A percentile compares a stretch with the other conserved stretches of the same genome.
phyloP scores from a whole-genome alignment of 2,797 vertebrate genomes.

The Melanotaenia boesemani region DNA sequence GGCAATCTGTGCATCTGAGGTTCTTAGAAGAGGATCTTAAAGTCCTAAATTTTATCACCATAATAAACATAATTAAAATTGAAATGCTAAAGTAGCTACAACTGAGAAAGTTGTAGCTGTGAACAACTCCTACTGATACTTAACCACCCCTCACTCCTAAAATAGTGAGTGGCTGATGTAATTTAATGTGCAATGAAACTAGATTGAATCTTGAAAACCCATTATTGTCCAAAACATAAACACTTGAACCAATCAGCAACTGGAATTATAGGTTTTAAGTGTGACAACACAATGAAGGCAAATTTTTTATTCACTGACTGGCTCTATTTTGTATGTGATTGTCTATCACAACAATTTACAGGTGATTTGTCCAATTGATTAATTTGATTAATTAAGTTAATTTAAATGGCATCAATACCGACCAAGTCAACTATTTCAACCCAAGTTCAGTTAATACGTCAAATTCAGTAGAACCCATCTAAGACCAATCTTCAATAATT shows the following conservation, averaged over 20 bases:
- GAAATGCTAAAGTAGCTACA: neutral
- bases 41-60: neutral
- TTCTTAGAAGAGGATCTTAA: conserved; percentile 26
- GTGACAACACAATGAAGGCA: neutral
- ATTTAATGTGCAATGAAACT: neutral
- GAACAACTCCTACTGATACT: too few relatives aligned
- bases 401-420: too few relatives aligned
- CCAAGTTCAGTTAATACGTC: too few relatives aligned
- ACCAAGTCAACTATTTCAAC: too few relatives aligned
- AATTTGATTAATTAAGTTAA: too few relatives aligned
- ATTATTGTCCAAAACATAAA: neutral
- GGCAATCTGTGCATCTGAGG: conserved; percentile 30
- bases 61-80: neutral
- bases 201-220: too few relatives aligned
- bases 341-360: neutral
- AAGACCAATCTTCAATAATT: neutral
- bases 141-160: too few relatives aligned
- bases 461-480: neutral
- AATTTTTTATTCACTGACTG: too few relatives aligned
- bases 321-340: neutral
- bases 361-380: too few relatives aligned
- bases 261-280: neutral
- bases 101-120: too few relatives aligned
- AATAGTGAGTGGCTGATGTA: neutral
- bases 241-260: neutral